phyloP scores from a whole-genome alignment of 2,888 invertebrate genomes.

The Mimachlamys varia region DNA sequence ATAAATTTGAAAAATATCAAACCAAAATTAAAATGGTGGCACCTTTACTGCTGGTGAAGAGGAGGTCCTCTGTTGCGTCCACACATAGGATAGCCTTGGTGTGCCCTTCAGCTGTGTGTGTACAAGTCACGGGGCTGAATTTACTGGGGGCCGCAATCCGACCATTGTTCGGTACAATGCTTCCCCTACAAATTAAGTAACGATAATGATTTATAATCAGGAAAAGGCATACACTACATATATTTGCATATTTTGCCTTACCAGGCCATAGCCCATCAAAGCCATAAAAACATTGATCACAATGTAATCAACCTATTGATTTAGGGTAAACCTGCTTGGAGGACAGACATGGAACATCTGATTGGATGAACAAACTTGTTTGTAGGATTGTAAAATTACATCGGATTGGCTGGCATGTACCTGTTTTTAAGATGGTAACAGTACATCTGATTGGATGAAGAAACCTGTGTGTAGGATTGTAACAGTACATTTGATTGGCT shows the following conservation, averaged over 20 bases:
- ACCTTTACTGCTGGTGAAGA: conserved; percentile 95
- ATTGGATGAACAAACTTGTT: too few species aligned
- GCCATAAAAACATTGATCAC: too few species aligned
- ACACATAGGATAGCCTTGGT: conserved; percentile 92
- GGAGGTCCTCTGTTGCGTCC: conserved; percentile 88
- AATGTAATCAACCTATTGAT: too few species aligned
- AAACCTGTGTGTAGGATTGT: conserved; percentile 48
- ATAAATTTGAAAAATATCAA: too few species aligned
- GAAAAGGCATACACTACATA: too few species aligned
- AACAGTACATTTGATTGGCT: neutral
- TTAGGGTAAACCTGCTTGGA: too few species aligned
- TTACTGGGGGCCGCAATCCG: conserved; percentile 44
- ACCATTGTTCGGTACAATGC: conserved; percentile 61
- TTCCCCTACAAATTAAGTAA: conserved; percentile 71
- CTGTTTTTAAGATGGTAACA: too few species aligned
- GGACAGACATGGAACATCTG: too few species aligned
- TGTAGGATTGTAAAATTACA: conserved; percentile 37
- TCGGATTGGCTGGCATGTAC: neutral
- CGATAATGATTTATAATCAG: too few species aligned
- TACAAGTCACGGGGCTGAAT: conserved; percentile 85
- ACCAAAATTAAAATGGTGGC: conserved; percentile 24
- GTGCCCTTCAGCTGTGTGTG: conserved; percentile 93
- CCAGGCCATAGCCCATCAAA: too few species aligned
- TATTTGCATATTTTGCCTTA: too few species aligned
- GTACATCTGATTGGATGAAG: too few species aligned